A percentile compares a stretch with the other conserved stretches of the same genome.
Conservation (phyloP, 1,140 invertebrate species). For the Caerostris extrusa region DNA sequence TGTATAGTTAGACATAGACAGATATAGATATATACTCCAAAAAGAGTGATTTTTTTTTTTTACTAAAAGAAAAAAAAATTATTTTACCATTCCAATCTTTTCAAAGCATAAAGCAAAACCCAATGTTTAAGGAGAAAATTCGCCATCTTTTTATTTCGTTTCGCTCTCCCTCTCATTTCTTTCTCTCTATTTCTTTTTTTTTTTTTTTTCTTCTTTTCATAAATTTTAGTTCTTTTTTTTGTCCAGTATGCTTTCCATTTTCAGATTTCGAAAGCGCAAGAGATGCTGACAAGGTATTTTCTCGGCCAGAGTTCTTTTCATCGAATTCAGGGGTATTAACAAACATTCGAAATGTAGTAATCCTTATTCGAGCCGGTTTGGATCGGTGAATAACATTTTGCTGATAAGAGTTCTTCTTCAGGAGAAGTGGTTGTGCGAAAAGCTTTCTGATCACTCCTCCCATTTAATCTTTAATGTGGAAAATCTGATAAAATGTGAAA, state of each 20-base stretch:
- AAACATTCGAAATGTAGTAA: conserved; percentile 9
- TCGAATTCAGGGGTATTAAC: conserved; percentile 43
- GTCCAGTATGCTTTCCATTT: conserved; percentile 17
- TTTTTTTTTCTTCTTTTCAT: background rate
- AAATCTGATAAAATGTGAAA: background rate
- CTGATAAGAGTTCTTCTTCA: background rate
- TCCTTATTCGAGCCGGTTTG: background rate
- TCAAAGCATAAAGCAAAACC: background rate
- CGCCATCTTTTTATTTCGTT: background rate
- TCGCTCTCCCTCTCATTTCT: background rate
- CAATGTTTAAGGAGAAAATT: background rate
- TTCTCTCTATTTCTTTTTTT: background rate
- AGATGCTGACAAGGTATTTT: conserved; percentile 64
- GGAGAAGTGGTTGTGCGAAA: background rate
- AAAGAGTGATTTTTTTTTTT: conserved; percentile 5
- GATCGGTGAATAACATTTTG: background rate
- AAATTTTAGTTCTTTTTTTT: background rate
- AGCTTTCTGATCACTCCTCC: background rate
- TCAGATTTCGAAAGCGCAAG: conserved; percentile 38
- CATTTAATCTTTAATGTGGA: background rate
- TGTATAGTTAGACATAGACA: too few relatives aligned
- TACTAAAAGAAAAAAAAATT: background rate
- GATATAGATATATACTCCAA: background rate
- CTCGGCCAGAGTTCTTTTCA: background rate
- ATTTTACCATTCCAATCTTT: conserved; percentile 36